Evolutionary conservation across 2,113 vertebrate species (phyloP), one percentile per base, ranked within the genome.

Genomic region (Leucosticte australis): DNA sequence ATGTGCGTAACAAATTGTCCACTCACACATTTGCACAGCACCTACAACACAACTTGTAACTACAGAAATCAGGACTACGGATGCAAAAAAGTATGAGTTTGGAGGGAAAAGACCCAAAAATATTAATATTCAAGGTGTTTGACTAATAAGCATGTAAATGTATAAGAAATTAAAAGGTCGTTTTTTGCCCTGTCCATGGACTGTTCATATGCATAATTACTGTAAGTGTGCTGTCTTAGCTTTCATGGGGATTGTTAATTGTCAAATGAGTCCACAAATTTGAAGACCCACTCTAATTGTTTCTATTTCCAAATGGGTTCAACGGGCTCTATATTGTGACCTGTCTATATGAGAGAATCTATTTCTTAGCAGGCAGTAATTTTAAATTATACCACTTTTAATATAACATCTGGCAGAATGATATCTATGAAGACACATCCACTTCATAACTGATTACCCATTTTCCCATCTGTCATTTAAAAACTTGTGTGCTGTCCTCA

Each of bases 1-100:
- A 18, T 24, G 7, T 0, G 0, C 1, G 13, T 26, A 24, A 21
- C 2, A 10, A 20, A 42, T 8, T 30, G 17, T 53, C 10, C 24
- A 71, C 13, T 75, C 39, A 79, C 14, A 65, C 7, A 37, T 55
- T 56, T 30, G 27, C 4, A 41, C 1, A n/a, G 64, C 33, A 59
- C 13, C 5, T 39, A 59, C 16, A n/a, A 55, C 13, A 26, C 14
- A n/a, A 11, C 13, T 77, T 30, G 10, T 37, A 28, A 31, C n/a
- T 41, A 7, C 1, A 7, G 42, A 81, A 80, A 53, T 42, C 42
- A 73, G 6, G 21, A 65, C 15, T 46, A 56, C 4, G 49, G 8
- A 26, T 46, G 26, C 59, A 56, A 81, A 76, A 71, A 14, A 42
- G 1, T 33, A 2, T 31, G 6, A 39, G 3, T 18, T 68, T 55